Percentiles rank a stretch among this genome's conserved stretches.
phyloP scores from a whole-genome alignment of 2,113 vertebrate species.

The Gila orcuttii region DNA sequence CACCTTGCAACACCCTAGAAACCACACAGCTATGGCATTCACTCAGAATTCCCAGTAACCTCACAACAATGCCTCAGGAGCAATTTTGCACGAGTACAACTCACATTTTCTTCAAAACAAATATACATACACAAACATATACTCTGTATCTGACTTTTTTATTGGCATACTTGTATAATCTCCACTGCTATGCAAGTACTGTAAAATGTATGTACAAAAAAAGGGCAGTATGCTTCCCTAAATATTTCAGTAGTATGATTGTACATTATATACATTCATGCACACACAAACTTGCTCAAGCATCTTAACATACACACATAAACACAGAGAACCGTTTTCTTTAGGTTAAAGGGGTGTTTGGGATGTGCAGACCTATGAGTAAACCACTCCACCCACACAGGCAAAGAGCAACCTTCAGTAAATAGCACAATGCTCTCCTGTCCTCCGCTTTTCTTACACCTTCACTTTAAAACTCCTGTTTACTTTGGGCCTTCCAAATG shows the following conservation, averaged over 20 bases:
- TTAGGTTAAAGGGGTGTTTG: not conserved
- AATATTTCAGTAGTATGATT: too few relatives aligned
- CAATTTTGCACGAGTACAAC: too few relatives aligned
- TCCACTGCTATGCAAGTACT: too few relatives aligned
- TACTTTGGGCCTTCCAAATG: conserved; percentile 8
- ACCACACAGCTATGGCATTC: too few relatives aligned
- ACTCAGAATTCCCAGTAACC: too few relatives aligned
- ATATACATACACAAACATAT: too few relatives aligned
- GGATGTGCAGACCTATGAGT: conserved; percentile 7
- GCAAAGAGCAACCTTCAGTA: conserved; percentile 17
- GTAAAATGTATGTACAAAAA: too few relatives aligned
- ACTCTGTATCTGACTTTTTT: too few relatives aligned
- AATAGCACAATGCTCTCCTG: conserved; percentile 34
- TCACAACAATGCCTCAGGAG: too few relatives aligned
- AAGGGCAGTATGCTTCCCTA: too few relatives aligned
- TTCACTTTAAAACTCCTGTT: conserved; percentile 15
- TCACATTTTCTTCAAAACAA: too few relatives aligned
- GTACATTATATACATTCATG: not conserved
- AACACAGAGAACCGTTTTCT: conserved; percentile 36
- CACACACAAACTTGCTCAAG: not conserved
- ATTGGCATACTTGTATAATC: too few relatives aligned
- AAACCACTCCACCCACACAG: conserved; percentile 31
- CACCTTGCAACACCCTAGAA: not conserved
- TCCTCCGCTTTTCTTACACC: conserved; percentile 29
- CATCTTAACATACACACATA: not conserved